Evolutionary conservation across 2,113 vertebrate genomes (phyloP).

Genomic region (Syngnathus scovelli): DNA sequence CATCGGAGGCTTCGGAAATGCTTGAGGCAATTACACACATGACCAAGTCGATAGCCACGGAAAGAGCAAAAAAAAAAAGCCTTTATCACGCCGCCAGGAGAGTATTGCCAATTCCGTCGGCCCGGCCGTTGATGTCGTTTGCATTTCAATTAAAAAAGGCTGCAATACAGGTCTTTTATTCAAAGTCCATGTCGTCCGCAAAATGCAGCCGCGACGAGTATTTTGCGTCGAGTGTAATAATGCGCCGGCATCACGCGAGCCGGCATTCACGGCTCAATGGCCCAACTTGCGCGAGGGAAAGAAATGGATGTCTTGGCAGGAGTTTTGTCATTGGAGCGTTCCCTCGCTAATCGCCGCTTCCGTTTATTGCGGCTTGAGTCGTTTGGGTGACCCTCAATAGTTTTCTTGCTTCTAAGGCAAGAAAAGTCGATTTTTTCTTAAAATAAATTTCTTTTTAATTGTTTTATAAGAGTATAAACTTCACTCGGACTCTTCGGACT

Average conservation of each 20-base stretch:
- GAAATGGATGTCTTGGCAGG: not conserved
- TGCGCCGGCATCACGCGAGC: constrained; percentile 34
- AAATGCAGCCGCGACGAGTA: constrained; percentile 47
- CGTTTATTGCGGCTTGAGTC: too few species aligned
- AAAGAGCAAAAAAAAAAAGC: constrained; percentile 57
- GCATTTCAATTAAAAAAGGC: constrained; percentile 75
- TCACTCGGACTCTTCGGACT: too few species aligned
- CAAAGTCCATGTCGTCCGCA: constrained; percentile 63
- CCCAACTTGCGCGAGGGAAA: constrained; percentile 13
- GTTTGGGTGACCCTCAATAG: too few species aligned
- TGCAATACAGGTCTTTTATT: constrained; percentile 65
- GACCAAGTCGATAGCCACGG: constrained; percentile 70
- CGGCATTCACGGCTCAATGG: constrained; percentile 22
- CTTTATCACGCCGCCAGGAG: constrained; percentile 69
- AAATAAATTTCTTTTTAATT: too few species aligned
- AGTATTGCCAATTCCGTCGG: constrained; percentile 57
- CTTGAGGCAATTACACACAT: constrained; percentile 74
- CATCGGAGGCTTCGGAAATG: constrained; percentile 65
- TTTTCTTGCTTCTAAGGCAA: too few species aligned
- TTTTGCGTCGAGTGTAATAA: constrained; percentile 55
- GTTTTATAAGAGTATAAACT: too few species aligned
- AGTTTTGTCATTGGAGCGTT: not conserved
- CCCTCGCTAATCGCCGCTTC: too few species aligned
- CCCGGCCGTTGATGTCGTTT: constrained; percentile 70
- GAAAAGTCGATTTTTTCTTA: too few species aligned